Evolutionary conservation across 92 coral and sea anemone species (phyloP), one percentile per base, ranked within the genome.

Genomic region (Epizoanthus stellaris): DNA sequence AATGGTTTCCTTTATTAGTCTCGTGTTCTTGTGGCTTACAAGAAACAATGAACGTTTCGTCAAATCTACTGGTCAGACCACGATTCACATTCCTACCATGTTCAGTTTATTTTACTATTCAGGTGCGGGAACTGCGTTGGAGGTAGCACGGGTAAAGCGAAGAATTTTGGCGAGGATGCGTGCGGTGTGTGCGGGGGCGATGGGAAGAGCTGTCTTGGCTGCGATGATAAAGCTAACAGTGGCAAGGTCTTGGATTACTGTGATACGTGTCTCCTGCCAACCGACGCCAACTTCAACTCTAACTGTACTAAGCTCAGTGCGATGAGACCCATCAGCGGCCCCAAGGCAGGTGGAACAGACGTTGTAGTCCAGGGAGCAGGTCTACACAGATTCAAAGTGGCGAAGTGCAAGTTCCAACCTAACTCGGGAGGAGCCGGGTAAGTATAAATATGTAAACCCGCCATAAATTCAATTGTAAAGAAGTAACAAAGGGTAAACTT

Each of bases 311-410:
- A 84, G 54, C 82, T 92, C 21, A 89, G 88, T 17, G 8, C 6
- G 2, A 23, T 82, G 82, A 58, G 36, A 17, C 91, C 95, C 0
- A 74, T 76, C 5, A 94, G 98, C 38, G 98, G 95, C 16, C 79
- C 85, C 8, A 36, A 23, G 36, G 53, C 79, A 11, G 90, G 89
- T 0, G 86, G 88, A 11, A 87, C 85, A 0, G 69, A 25, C 3
- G 66, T 94, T 0, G 73, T 71, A 4, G 90, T 94, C 3, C 69
- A 49, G 43, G 98, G 95, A 6, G 98, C 94, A 42, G 98, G 98
- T 1, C 75, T 90, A 15, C 63, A 82, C 53, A 21, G 60, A 23
- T 58, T 39, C 10, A 9, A 80, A 4, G 81, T 85, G 23, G 90
- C 91, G 15, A 63, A 57, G 42, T 94, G 98, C 89, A 72, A 87